Base-by-base conservation (phyloP, 2,888 invertebrate genomes). In the Craniophora ligustri region DNA sequence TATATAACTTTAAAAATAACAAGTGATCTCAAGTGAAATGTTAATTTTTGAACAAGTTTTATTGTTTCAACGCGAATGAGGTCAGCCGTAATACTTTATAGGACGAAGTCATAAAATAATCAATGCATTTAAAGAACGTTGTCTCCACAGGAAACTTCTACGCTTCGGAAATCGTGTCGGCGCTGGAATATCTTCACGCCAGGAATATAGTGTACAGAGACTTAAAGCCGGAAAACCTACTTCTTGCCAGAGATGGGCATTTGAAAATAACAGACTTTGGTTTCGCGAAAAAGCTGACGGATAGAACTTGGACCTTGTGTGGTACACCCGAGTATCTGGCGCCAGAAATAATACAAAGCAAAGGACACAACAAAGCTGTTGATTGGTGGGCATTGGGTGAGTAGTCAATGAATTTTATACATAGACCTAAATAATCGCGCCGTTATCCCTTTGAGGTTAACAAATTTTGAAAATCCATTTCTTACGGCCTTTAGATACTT, bases 341-440 rank as follows among this genome's bases (percentile, higher is more conserved):
- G 36, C 98, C 98, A 10, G 99, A 99, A 92, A 98, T 99, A 68
- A 99, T 99, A 75, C 98, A 98, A 87, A 98, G 98, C 76, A 98
- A 98, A 94, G 99, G 99, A 28, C 99, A 99, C 92, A 99, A 99
- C 85, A 98, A 98, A 86, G 98, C 98, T 5, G 99, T 99, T 0
- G 99, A 99, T 86, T 99, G 99, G 98, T 99, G 99, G 99, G 99
- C 99, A 14, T 94, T 99, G 81, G 99, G 97, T 97, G 87, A 88
- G 93, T 47, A 30, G 11, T 6, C 1, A 16, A 2, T 10, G 10
- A 10, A n/a, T 26, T 4, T 3, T 26, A 4, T 26, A n/a, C n/a
- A n/a, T n/a, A n/a, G n/a, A n/a, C 10, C 3, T 8, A 21, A 21
- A 6, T 2, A 4, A 4, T 19, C 0, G 1, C 8, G 21, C 1